Evolutionary conservation across 2,888 invertebrate genomes (phyloP).

Genomic region (Limnephilus lunatus): DNA sequence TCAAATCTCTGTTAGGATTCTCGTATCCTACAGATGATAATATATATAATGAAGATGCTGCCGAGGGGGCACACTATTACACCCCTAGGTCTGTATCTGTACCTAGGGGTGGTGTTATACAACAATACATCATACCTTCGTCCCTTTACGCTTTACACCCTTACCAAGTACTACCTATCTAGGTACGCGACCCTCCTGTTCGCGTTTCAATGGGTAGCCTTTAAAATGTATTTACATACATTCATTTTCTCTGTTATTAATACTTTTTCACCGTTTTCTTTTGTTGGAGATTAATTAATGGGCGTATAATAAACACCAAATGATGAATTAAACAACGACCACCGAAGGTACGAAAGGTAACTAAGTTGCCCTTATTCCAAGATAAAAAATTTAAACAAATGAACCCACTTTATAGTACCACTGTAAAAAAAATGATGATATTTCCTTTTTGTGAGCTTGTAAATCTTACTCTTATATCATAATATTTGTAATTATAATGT

Average conservation of each 20-base stretch:
- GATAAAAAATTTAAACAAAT: background rate
- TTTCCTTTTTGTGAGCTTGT: too few species aligned
- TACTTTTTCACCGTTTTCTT: conserved; percentile 30
- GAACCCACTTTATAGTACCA: background rate
- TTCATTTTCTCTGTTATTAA: conserved; percentile 31
- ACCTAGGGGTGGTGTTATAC: background rate
- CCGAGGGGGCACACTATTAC: conserved; percentile 14
- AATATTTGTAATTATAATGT: too few species aligned
- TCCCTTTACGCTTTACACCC: conserved; percentile 14
- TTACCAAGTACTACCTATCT: background rate
- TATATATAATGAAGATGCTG: conserved; percentile 30
- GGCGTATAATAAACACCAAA: conserved; percentile 40
- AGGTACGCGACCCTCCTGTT: conserved; percentile 13
- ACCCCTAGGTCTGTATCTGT: background rate
- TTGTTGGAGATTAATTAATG: conserved; percentile 43
- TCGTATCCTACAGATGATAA: conserved; percentile 18
- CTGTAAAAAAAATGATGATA: too few species aligned
- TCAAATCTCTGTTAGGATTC: conserved; percentile 58
- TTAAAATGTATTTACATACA: conserved; percentile 11
- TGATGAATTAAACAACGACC: conserved; percentile 25
- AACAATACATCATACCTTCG: conserved; percentile 37
- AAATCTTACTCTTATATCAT: too few species aligned
- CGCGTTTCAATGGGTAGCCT: background rate
- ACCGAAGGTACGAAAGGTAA: background rate
- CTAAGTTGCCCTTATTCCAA: background rate